A percentile compares a stretch with the other conserved stretches of the same genome.
Evolutionary conservation across 2,888 invertebrate genomes (phyloP).

Genomic region (Lutraria lutraria): DNA sequence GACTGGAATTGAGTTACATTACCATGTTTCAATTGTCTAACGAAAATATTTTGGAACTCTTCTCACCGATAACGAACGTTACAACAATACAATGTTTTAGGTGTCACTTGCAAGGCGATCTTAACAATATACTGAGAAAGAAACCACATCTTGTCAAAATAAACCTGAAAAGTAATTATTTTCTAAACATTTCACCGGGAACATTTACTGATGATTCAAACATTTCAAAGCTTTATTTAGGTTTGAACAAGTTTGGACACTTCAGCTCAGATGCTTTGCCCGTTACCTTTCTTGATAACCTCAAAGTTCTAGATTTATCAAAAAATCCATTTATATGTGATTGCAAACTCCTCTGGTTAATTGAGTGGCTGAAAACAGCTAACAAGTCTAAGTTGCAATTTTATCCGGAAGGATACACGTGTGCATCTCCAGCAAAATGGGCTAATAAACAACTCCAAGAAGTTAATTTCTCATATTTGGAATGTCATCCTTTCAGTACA

Average conservation of each 20-base stretch:
- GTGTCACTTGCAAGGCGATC: background rate
- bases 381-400: background rate
- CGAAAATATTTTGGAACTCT: background rate
- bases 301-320: background rate
- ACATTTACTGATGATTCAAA: background rate
- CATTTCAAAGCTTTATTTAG: background rate
- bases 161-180: slow-evolving; percentile 2
- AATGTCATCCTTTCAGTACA: no score
- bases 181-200: background rate
- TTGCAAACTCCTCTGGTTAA: no score
- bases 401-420: background rate
- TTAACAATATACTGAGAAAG: background rate
- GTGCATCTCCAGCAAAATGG: background rate
- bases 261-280: background rate
- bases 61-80: background rate
- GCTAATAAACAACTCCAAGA: background rate
- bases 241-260: slow-evolving; percentile 3
- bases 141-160: background rate
- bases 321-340: no score
- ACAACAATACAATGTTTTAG: background rate
- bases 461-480: slow-evolving; percentile 8
- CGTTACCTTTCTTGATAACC: background rate
- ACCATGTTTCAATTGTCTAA: background rate
- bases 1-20: background rate
- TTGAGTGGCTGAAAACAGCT: no score